Base-by-base conservation (phyloP, 2,113 vertebrate species). In the Lepisosteus osseus region DNA sequence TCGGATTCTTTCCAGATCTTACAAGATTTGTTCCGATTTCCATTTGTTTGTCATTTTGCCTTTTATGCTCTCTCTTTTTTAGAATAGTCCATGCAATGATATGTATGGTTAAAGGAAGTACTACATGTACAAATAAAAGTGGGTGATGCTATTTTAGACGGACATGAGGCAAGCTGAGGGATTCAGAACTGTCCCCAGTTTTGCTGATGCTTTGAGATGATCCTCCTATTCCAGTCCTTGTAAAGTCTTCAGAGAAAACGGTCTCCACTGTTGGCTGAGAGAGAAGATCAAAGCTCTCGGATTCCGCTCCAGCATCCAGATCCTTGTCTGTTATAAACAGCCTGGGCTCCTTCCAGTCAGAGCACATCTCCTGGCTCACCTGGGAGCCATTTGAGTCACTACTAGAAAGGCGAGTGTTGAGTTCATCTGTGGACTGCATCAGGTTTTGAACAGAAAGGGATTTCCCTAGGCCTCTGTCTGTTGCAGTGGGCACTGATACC, bases 391-490 rank as follows among this genome's bases (percentile, higher is more conserved):
- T 94, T 44, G 94, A 93, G 81, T 95, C 92, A 76, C 92, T 95
- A 83, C 94, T 94, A 69, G 94, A 89, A 70, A 94, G 84, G 74
- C 90, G 90, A 78, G 90, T 86, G 65, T 86, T 92, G 82, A 92
- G 74, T 69, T 95, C 94, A 74, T 93, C 83, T 70, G 91, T 76
- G 12, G 92, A 83, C 62, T 94, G 91, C 81, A 96, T 92, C 83
- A 98, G 90, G 83, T 98, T 94, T 92, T 98, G 96, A 74, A 95
- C 95, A n/a, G 96, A 97, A 82, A 95, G 83, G 59, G 95, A 97
- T 84, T 96, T 96, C 68, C 93, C 94, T 76, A 94, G 82, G 74
- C 92, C 88, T 75, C 80, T 91, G 77, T 94, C 79, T 59, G 79
- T 65, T 74, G 87, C 73, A 47, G 87, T 83, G 80, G 81, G 84